A percentile compares a stretch with the other conserved stretches of the same genome.
Conservation (phyloP, 1,140 invertebrate species). For the Drosophila takahashii region DNA sequence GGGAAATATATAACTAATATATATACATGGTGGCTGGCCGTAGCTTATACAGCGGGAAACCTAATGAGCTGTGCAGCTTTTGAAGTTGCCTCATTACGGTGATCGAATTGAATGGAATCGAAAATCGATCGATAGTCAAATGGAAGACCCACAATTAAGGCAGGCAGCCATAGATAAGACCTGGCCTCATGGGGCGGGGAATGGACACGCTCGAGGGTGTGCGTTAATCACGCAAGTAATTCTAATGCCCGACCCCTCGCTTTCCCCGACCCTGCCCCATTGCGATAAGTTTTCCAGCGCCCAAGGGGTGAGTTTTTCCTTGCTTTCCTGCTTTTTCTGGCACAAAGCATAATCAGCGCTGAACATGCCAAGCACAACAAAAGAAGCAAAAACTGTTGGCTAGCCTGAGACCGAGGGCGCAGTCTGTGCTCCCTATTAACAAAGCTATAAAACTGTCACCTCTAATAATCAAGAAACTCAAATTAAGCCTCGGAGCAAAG, state of each 20-base stretch:
- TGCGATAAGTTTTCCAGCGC: constrained; percentile 63
- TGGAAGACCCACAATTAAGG: constrained; percentile 82
- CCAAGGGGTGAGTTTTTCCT: constrained; percentile 61
- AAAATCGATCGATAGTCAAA: constrained; percentile 74
- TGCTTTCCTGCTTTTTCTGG: constrained; percentile 4
- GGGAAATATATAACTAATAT: constrained; percentile 53
- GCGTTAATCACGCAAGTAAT: constrained; percentile 82
- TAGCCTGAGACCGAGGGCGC: constrained; percentile 6
- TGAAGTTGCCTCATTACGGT: constrained; percentile 69
- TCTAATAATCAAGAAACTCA: constrained; percentile 52
- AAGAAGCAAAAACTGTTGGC: constrained; percentile 33
- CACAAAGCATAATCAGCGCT: constrained; percentile 79
- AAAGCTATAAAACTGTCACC: constrained; percentile 82
- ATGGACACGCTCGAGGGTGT: constrained; percentile 68
- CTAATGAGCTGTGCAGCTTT: constrained; percentile 79
- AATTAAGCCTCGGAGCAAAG: constrained; percentile 24
- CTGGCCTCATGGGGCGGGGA: constrained; percentile 13
- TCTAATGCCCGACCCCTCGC: constrained; percentile 63
- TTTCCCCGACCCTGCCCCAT: constrained; percentile 18
- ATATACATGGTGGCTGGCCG: not conserved
- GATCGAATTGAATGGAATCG: constrained; percentile 63
- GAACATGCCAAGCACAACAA: constrained; percentile 80
- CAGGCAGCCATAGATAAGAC: constrained; percentile 81
- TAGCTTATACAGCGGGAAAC: constrained; percentile 8
- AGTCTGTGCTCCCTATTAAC: constrained; percentile 60